These are phyloP conservation scores for Burhinus oedicnemus DNA, from an alignment of 2,113 vertebrate genomes.

Conservation along the genomic window DNA sequence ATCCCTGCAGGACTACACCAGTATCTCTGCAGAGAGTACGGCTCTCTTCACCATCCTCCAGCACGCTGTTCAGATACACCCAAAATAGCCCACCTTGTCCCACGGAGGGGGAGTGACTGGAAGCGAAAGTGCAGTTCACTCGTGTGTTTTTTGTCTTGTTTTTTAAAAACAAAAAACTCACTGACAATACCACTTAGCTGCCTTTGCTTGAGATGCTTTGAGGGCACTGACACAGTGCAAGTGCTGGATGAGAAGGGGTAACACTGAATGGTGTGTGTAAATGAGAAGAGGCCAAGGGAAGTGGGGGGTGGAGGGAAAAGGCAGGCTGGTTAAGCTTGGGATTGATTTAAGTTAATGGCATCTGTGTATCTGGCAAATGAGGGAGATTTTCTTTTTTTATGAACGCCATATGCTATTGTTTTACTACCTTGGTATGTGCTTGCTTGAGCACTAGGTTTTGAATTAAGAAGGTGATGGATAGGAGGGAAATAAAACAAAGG, in stretches of 20 bases:
- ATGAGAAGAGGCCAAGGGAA: neutral
- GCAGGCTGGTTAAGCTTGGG: neutral
- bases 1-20: neutral
- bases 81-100: neutral
- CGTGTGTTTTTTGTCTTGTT: neutral
- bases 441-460: neutral
- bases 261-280: fast-evolving
- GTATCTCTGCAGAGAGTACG: neutral
- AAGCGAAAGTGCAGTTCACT: neutral
- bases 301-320: too few species aligned
- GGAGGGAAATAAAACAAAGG: neutral
- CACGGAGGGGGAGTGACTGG: neutral
- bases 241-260: neutral
- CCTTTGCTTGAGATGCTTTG: neutral
- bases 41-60: neutral
- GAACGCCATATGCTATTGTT: neutral
- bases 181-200: neutral
- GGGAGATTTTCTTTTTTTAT: neutral
- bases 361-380: neutral
- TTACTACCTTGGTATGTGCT: neutral
- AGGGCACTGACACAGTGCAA: fast-evolving
- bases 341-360: neutral
- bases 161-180: neutral
- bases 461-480: neutral
- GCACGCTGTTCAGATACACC: fast-evolving